A percentile compares a stretch with the other conserved stretches of the same genome.
Conservation (phyloP, 1,140 invertebrate species). For the Drosophila baimaii region DNA sequence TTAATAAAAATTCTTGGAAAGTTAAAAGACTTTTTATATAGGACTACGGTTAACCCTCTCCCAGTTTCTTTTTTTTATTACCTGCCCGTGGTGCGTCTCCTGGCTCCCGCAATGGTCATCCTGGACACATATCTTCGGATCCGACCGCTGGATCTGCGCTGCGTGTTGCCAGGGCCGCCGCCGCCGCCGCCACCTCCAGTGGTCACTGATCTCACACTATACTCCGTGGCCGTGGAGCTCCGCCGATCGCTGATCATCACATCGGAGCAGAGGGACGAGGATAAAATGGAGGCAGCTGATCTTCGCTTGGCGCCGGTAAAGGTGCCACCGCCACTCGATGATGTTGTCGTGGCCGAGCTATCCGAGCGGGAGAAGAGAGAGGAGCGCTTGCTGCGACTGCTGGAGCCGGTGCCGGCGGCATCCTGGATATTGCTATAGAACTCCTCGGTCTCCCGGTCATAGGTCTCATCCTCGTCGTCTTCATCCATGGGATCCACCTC, state of each 20-base stretch:
- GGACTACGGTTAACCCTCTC: no score
- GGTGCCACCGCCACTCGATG: constrained; percentile 77
- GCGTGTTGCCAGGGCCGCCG: constrained; percentile 9
- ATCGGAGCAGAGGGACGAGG: constrained; percentile 80
- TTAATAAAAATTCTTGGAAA: constrained; percentile 3
- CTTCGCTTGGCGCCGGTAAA: constrained; percentile 70
- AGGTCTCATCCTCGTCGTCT: constrained; percentile 67
- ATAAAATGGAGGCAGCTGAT: constrained; percentile 81
- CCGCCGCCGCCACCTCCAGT: background rate
- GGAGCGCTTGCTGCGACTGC: constrained; percentile 73
- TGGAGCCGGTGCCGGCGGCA: constrained; percentile 56
- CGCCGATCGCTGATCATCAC: constrained; percentile 74
- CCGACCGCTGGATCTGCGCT: constrained; percentile 76
- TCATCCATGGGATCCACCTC: constrained; percentile 75
- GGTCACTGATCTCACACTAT: constrained; percentile 61
- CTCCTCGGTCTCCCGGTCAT: constrained; percentile 80
- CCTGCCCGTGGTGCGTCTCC: constrained; percentile 83
- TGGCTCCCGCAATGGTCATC: constrained; percentile 82
- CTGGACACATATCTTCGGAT: constrained; percentile 76
- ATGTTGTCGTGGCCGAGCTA: constrained; percentile 82
- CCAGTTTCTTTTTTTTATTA: no score
- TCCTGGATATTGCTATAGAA: constrained; percentile 83
- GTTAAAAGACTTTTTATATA: background rate
- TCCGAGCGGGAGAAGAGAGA: constrained; percentile 83
- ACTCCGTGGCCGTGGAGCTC: constrained; percentile 81